These are phyloP conservation scores for Oncorhynchus gorbuscha DNA, from an alignment of 2,113 vertebrate species.

Conservation along the genomic window DNA sequence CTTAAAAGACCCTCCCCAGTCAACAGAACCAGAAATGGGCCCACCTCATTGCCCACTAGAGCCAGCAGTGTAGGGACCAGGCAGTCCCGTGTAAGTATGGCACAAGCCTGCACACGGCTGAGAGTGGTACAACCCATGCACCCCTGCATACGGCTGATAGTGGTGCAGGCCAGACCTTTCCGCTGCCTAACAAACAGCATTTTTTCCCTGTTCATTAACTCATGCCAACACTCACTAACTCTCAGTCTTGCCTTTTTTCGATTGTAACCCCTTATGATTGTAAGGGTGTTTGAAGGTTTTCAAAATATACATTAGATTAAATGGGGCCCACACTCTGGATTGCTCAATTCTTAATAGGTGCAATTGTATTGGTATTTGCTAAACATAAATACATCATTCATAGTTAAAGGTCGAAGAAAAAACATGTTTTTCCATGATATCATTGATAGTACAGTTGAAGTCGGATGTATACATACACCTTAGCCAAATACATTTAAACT, in stretches of 20 bases:
- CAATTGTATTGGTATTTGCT: too few relatives aligned
- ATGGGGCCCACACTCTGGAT: too few relatives aligned
- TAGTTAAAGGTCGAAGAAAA: too few relatives aligned
- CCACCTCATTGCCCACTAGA: conserved; percentile 74
- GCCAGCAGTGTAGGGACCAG: conserved; percentile 63
- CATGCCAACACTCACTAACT: neutral
- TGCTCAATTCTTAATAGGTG: neutral
- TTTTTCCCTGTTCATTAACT: neutral
- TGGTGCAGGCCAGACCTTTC: neutral
- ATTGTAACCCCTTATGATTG: neutral
- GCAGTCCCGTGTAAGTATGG: conserved; percentile 81
- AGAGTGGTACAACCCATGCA: neutral
- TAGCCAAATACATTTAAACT: too few relatives aligned
- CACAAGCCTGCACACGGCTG: neutral
- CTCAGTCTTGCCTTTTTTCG: neutral
- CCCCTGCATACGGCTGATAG: too few relatives aligned
- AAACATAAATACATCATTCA: too few relatives aligned
- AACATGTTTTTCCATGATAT: too few relatives aligned
- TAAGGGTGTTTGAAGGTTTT: neutral
- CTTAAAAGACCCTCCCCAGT: conserved; percentile 72
- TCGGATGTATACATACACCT: too few relatives aligned
- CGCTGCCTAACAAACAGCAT: neutral
- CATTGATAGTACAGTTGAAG: too few relatives aligned
- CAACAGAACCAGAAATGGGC: conserved; percentile 75
- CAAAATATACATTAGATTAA: neutral